Evolutionary conservation across 1,140 invertebrate genomes (phyloP).

Genomic region (Zaprionus gabonicus): DNA sequence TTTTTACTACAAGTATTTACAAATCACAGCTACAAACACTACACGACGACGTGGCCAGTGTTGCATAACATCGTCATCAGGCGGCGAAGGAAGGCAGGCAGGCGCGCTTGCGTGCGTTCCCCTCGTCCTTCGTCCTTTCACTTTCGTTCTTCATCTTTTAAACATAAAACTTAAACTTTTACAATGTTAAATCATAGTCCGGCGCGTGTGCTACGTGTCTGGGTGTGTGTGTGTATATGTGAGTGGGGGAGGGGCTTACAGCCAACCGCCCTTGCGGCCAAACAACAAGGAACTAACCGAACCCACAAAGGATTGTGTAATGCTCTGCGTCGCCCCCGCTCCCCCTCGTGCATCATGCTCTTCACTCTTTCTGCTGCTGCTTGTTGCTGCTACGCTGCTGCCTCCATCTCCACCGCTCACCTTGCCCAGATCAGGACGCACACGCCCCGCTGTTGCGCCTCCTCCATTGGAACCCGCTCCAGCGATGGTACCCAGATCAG

Average conservation of each 20-base stretch:
- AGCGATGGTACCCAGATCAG: slow-evolving; percentile 84
- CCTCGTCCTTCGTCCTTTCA: background rate
- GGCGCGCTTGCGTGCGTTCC: background rate
- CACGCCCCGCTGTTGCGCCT: slow-evolving; percentile 83
- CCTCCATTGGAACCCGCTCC: slow-evolving; percentile 71
- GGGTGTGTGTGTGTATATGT: slow-evolving; percentile 17
- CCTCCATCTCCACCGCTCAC: slow-evolving; percentile 81
- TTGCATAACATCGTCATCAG: slow-evolving; percentile 55
- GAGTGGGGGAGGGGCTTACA: slow-evolving; percentile 85
- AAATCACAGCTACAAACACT: slow-evolving; percentile 82
- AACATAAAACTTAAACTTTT: slow-evolving; percentile 24
- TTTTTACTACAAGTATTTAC: slow-evolving; percentile 73
- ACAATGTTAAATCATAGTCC: slow-evolving; percentile 40
- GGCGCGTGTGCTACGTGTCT: slow-evolving; percentile 18
- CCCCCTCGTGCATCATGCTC: slow-evolving; percentile 22
- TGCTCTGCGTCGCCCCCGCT: slow-evolving; percentile 85
- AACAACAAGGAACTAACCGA: slow-evolving; percentile 92
- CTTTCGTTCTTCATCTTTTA: slow-evolving; percentile 16
- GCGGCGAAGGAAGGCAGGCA: slow-evolving; percentile 1
- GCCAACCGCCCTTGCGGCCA: slow-evolving; percentile 92
- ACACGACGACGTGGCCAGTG: slow-evolving; percentile 60
- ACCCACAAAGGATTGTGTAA: slow-evolving; percentile 87
- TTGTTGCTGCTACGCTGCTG: slow-evolving; percentile 20
- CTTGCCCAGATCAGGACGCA: slow-evolving; percentile 87
- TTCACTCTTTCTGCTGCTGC: slow-evolving; percentile 18